These are phyloP conservation scores for Danio tinwini DNA, from an alignment of 2,797 vertebrate genomes.

Conservation along the genomic window DNA sequence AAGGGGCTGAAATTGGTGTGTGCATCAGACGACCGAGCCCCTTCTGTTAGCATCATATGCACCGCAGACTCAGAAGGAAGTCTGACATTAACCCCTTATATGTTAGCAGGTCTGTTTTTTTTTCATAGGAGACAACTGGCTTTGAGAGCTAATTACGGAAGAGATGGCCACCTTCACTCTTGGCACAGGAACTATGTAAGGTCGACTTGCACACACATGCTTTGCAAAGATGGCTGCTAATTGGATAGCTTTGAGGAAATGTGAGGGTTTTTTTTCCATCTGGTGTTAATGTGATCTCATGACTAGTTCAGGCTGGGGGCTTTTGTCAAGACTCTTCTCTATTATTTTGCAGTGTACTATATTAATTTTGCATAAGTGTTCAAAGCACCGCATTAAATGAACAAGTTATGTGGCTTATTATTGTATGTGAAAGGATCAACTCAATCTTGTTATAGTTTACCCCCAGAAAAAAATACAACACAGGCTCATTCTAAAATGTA, in stretches of 20 bases:
- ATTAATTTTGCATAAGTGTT: too few species aligned
- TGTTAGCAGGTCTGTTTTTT: constrained; percentile 56
- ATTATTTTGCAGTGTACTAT: too few species aligned
- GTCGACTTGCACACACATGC: constrained; percentile 10
- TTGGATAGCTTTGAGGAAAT: constrained; percentile 35
- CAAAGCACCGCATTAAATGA: too few species aligned
- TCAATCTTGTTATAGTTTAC: too few species aligned
- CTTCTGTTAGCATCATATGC: constrained; percentile 68
- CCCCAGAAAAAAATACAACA: too few species aligned
- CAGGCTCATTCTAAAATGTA: too few species aligned
- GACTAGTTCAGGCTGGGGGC: too few species aligned
- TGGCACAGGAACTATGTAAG: constrained; percentile 54
- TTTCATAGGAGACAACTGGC: constrained; percentile 67
- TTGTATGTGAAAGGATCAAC: too few species aligned
- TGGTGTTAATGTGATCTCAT: too few species aligned
- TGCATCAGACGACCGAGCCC: constrained; percentile 63
- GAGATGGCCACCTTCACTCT: constrained; percentile 63
- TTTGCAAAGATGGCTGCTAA: constrained; percentile 45
- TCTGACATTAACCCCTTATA: constrained; percentile 71
- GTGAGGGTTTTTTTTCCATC: not conserved
- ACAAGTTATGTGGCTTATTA: too few species aligned
- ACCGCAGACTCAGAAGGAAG: constrained; percentile 62
- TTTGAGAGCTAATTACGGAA: constrained; percentile 69
- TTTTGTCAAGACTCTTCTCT: too few species aligned
- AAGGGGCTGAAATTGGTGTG: constrained; percentile 67